These are phyloP conservation scores for Aplysina aerophoba DNA, from an alignment of 37 sponge, comb jelly and placozoan species.

Conservation along the genomic window DNA sequence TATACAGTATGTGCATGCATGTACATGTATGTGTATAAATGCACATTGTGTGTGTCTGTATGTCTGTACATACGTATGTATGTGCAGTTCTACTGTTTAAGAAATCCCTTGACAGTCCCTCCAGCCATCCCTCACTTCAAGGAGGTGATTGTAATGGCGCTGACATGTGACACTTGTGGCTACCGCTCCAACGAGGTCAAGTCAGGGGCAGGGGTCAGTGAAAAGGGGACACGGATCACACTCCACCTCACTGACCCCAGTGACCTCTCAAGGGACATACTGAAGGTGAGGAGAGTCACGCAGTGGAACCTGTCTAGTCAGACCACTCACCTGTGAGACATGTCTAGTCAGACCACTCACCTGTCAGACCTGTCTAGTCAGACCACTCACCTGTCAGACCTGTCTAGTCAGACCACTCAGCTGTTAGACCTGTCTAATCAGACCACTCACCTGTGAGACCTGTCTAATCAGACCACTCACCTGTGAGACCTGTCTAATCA, in stretches of 20 bases:
- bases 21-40: too few species aligned
- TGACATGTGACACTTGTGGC: constrained; percentile 89
- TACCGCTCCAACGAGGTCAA: constrained; percentile 89
- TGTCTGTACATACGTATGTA: neutral
- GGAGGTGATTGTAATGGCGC: constrained; percentile 93
- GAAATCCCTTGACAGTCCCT: neutral
- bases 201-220: constrained; percentile 79
- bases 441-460: too few species aligned
- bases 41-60: constrained; percentile 27
- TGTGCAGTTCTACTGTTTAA: neutral
- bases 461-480: too few species aligned
- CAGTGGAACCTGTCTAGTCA: too few species aligned
- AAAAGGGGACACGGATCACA: constrained; percentile 72
- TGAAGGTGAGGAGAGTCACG: constrained; percentile 58
- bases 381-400: too few species aligned
- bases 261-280: constrained; percentile 88
- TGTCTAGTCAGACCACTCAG: too few species aligned
- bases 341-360: too few species aligned
- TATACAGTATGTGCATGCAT: too few species aligned
- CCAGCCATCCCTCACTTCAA: constrained; percentile 90
- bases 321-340: too few species aligned
- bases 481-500: too few species aligned
- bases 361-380: too few species aligned
- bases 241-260: constrained; percentile 69
- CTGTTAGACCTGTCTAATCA: too few species aligned